Conservation (phyloP, 1,140 invertebrate species). For the Drosophila ananassae region DNA sequence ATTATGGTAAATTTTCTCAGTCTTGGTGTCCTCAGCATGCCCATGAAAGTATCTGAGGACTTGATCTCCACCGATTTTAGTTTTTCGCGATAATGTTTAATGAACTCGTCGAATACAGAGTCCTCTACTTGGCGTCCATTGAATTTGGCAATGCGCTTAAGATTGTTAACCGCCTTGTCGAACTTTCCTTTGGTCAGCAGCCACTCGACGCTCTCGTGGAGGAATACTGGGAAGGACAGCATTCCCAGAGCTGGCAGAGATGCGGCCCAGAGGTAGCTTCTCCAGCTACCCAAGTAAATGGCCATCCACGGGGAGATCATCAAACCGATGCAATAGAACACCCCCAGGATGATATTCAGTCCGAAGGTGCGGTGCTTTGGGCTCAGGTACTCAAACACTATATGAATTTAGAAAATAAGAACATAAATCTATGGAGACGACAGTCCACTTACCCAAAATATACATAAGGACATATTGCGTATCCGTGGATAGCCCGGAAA, state of each 20-base stretch:
- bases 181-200: constrained; percentile 85
- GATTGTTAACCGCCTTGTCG: constrained; percentile 85
- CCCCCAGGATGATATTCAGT: constrained; percentile 86
- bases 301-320: constrained; percentile 86
- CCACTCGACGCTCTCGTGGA: constrained; percentile 88
- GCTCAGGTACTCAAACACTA: constrained; percentile 86
- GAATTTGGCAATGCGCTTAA: constrained; percentile 85
- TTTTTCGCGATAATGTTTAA: constrained; percentile 64
- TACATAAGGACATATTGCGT: constrained; percentile 87
- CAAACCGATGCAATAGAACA: constrained; percentile 86
- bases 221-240: constrained; percentile 84
- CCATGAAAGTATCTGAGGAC: constrained; percentile 79
- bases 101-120: constrained; percentile 83
- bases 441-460: constrained; percentile 85
- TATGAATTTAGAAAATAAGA: constrained; percentile 3
- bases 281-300: constrained; percentile 85
- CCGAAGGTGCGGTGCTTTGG: constrained; percentile 86
- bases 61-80: constrained; percentile 40
- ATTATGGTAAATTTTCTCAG: constrained; percentile 85
- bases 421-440: background rate
- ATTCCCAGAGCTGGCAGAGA: constrained; percentile 85
- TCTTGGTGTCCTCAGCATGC: constrained; percentile 85
- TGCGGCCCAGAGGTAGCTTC: constrained; percentile 85
- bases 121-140: constrained; percentile 85
- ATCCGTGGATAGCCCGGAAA: constrained; percentile 86